Conservation (phyloP, 2,888 invertebrate genomes). For the Tetranychus truncatus region DNA sequence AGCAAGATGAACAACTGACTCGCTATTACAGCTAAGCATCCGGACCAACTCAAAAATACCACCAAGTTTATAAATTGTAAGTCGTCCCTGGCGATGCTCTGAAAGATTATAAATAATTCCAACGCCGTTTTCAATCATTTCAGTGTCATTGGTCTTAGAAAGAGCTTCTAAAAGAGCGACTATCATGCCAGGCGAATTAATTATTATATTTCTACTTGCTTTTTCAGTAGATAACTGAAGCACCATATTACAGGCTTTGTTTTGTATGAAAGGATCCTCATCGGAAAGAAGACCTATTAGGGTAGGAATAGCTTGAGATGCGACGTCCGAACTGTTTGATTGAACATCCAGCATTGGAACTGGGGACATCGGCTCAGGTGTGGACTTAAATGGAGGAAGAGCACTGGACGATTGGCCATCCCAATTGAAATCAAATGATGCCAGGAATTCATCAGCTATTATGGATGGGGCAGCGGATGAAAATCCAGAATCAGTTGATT, state of each 20-base stretch:
- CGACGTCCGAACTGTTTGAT: conserved; percentile 26
- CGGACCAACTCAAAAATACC: conserved; percentile 97
- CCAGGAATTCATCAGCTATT: neutral
- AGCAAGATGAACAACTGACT: conserved; percentile 92
- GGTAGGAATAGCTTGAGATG: conserved; percentile 50
- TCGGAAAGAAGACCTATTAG: conserved; percentile 84
- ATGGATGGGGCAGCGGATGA: neutral
- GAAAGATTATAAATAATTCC: conserved; percentile 95
- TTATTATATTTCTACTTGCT: conserved; percentile 76
- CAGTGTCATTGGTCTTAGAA: conserved; percentile 70
- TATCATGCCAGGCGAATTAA: conserved; percentile 73
- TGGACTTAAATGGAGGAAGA: too few species aligned
- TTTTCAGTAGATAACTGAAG: conserved; percentile 97
- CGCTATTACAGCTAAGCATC: conserved; percentile 76
- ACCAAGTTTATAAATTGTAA: conserved; percentile 95
- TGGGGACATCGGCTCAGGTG: neutral
- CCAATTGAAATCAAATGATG: neutral
- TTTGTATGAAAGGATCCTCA: conserved; percentile 88
- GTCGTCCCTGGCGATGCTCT: conserved; percentile 84
- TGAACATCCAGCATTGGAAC: neutral
- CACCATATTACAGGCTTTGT: conserved; percentile 97
- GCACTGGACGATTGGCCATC: too few species aligned
- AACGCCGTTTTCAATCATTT: conserved; percentile 75
- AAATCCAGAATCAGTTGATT: neutral
- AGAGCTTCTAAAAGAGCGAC: conserved; percentile 85